Evolutionary conservation across 2,797 vertebrate species (phyloP).

Genomic region (Pangasius mekongensis): DNA sequence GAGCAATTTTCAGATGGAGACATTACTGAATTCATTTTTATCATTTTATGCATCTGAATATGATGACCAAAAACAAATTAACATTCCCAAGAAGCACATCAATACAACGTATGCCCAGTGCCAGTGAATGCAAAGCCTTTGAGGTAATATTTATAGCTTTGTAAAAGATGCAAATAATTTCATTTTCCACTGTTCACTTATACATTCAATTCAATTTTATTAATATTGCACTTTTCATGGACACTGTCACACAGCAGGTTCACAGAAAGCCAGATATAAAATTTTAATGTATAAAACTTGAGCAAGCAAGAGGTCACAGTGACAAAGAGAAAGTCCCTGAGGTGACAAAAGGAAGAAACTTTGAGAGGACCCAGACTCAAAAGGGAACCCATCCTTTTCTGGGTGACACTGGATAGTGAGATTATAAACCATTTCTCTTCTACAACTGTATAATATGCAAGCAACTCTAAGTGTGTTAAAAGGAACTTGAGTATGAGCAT

Average conservation of each 20-base stretch:
- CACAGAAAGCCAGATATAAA: not conserved
- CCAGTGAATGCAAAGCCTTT: not conserved
- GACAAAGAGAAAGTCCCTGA: not conserved
- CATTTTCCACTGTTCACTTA: not conserved
- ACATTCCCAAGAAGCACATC: not conserved
- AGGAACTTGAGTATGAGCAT: not conserved
- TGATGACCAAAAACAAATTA: not conserved
- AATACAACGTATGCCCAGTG: not conserved
- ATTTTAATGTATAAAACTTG: too few relatives aligned
- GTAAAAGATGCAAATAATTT: not conserved
- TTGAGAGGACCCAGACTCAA: not conserved
- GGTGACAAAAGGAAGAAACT: not conserved
- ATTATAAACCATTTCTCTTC: not conserved
- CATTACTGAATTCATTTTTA: not conserved
- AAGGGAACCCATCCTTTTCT: not conserved
- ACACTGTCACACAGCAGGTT: not conserved
- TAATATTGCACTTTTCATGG: not conserved
- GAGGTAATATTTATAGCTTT: not conserved
- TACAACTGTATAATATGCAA: too few relatives aligned
- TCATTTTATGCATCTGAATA: not conserved
- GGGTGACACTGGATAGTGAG: not conserved
- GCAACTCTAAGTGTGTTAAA: not conserved
- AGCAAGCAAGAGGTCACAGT: not conserved
- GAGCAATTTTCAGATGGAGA: not conserved
- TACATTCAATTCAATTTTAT: not conserved